A percentile compares a stretch with the other conserved stretches of the same genome.
Evolutionary conservation across 2,888 invertebrate genomes (phyloP).

Genomic region (Lepidochrysops patricia): DNA sequence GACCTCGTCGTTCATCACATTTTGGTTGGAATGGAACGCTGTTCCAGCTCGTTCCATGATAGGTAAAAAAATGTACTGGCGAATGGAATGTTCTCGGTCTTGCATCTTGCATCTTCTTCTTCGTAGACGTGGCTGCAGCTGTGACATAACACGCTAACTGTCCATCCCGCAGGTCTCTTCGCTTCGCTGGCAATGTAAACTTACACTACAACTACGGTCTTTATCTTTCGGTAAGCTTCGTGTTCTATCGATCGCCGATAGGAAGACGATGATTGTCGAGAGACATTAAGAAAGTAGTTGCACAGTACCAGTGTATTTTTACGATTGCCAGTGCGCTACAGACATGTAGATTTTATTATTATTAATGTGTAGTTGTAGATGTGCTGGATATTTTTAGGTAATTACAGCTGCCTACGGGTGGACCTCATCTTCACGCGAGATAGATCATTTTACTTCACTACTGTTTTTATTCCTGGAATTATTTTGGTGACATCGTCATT

Average conservation of each 20-base stretch:
- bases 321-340: slow-evolving; percentile 32
- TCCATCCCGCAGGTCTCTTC: slow-evolving; percentile 43
- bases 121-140: slow-evolving; percentile 62
- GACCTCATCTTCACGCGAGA: slow-evolving; percentile 95
- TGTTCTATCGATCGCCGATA: background rate
- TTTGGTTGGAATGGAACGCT: slow-evolving; percentile 94
- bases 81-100: slow-evolving; percentile 55
- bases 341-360: slow-evolving; percentile 30
- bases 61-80: slow-evolving; percentile 75
- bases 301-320: slow-evolving; percentile 21
- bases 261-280: background rate
- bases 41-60: slow-evolving; percentile 93
- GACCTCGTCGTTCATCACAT: slow-evolving; percentile 89
- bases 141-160: slow-evolving; percentile 57
- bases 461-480: slow-evolving; percentile 96
- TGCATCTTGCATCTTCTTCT: slow-evolving; percentile 50
- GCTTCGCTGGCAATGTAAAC: slow-evolving; percentile 49
- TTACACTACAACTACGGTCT: background rate
- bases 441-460: slow-evolving; percentile 97
- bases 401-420: slow-evolving; percentile 96
- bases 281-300: background rate
- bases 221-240: background rate
- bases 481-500: slow-evolving; percentile 97
- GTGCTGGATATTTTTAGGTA: slow-evolving; percentile 80
- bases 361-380: slow-evolving; percentile 45